Evolutionary conservation across 2,797 vertebrate species (phyloP).

Genomic region (Rhynchonycteris naso): DNA sequence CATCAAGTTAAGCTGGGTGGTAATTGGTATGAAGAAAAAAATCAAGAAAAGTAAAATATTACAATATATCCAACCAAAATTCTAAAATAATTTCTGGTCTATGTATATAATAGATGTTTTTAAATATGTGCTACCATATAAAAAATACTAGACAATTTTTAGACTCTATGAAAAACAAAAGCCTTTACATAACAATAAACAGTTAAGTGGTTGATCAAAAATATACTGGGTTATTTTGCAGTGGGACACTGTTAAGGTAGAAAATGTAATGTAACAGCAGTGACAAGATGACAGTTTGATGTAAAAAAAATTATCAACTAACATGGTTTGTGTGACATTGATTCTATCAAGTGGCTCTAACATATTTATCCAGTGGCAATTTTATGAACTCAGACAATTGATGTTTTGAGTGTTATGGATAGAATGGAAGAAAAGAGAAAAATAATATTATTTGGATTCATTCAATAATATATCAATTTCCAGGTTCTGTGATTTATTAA

Average conservation of each 20-base stretch:
- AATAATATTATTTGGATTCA: slow-evolving; percentile 30
- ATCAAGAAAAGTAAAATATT: slow-evolving; percentile 10
- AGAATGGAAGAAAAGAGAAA: slow-evolving; percentile 46
- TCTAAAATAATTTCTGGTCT: neutral
- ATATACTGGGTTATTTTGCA: slow-evolving; percentile 63
- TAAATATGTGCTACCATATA: neutral
- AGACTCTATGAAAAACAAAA: slow-evolving; percentile 25
- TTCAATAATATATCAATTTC: slow-evolving; percentile 57
- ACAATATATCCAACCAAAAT: neutral
- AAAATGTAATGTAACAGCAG: slow-evolving; percentile 76
- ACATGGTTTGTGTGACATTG: slow-evolving; percentile 68
- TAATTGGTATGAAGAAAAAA: neutral
- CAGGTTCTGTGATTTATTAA: slow-evolving; percentile 48
- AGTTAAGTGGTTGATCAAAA: slow-evolving; percentile 67
- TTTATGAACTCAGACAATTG: slow-evolving; percentile 71
- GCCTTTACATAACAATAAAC: slow-evolving; percentile 49
- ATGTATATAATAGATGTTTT: neutral
- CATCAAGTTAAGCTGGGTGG: neutral
- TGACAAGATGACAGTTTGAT: slow-evolving; percentile 78
- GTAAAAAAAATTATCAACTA: slow-evolving; percentile 75
- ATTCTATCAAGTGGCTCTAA: slow-evolving; percentile 61
- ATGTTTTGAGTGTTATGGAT: slow-evolving; percentile 48
- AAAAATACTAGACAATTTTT: neutral
- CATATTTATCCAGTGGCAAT: slow-evolving; percentile 63
- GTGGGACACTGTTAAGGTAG: slow-evolving; percentile 65